Evolutionary conservation across 2,888 invertebrate genomes (phyloP).

Genomic region (Lycia hirtaria): DNA sequence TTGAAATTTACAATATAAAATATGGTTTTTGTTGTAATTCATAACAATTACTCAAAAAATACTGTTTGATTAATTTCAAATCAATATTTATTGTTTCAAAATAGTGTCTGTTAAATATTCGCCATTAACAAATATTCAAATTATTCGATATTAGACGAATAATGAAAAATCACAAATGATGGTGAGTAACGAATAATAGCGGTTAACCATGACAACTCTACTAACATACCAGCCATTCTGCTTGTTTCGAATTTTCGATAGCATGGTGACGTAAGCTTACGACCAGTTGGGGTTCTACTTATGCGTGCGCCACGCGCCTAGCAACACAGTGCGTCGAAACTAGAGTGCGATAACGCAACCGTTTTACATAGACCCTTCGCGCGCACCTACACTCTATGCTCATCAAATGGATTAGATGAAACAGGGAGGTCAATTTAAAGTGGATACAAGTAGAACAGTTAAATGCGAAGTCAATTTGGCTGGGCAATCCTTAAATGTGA

Average conservation of each 20-base stretch:
- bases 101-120: too few relatives aligned
- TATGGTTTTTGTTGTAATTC: too few relatives aligned
- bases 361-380: constrained; percentile 22
- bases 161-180: too few relatives aligned
- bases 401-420: constrained; percentile 13
- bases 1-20: too few relatives aligned
- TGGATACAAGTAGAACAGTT: constrained; percentile 25
- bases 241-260: constrained; percentile 54
- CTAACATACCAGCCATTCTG: constrained; percentile 17
- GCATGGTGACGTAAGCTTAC: constrained; percentile 71
- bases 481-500: not conserved
- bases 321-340: constrained; percentile 71
- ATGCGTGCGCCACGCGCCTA: constrained; percentile 63
- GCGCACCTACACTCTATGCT: constrained; percentile 24
- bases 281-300: constrained; percentile 58
- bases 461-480: constrained; percentile 21
- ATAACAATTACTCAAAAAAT: too few relatives aligned
- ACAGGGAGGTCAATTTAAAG: constrained; percentile 19
- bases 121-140: too few relatives aligned
- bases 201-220: too few relatives aligned
- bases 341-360: constrained; percentile 28
- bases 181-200: too few relatives aligned
- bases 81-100: too few relatives aligned
- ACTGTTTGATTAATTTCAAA: too few relatives aligned
- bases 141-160: too few relatives aligned